Evolutionary conservation across 2,797 vertebrate genomes (phyloP).

Genomic region (Paguma larvata): DNA sequence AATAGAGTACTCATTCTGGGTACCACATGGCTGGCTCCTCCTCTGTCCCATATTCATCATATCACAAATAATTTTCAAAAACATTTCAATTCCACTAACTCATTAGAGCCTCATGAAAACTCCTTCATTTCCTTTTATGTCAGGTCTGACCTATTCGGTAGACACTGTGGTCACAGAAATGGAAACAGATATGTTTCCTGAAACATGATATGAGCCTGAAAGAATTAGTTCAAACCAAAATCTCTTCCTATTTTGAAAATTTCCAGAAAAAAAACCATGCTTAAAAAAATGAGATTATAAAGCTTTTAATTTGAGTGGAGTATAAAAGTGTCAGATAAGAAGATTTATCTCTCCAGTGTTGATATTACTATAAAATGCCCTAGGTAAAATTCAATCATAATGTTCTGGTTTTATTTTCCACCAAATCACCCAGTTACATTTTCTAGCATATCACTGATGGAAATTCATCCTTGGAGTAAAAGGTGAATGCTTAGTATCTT

Average conservation of each 20-base stretch:
- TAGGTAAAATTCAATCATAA: background rate
- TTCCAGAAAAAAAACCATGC: background rate
- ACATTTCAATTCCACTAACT: background rate
- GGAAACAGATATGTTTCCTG: background rate
- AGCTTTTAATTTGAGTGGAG: background rate
- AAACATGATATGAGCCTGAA: background rate
- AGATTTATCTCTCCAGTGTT: background rate
- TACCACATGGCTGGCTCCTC: background rate
- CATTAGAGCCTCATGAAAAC: background rate
- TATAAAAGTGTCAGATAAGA: background rate
- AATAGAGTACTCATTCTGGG: background rate
- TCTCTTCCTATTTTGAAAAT: background rate
- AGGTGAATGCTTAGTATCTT: background rate
- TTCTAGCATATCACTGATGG: background rate
- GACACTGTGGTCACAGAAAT: background rate
- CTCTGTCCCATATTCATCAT: background rate
- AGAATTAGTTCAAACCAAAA: background rate
- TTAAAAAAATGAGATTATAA: background rate
- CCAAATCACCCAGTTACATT: background rate
- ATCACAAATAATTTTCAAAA: background rate
- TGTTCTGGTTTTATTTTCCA: background rate
- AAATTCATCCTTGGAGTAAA: constrained; percentile 33
- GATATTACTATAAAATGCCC: background rate
- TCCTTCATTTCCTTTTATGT: background rate
- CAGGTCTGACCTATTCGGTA: background rate